A percentile compares a stretch with the other conserved stretches of the same genome.
These are phyloP conservation scores for Ficedula albicollis DNA, from an alignment of 2,797 vertebrate genomes.

Conservation along the genomic window DNA sequence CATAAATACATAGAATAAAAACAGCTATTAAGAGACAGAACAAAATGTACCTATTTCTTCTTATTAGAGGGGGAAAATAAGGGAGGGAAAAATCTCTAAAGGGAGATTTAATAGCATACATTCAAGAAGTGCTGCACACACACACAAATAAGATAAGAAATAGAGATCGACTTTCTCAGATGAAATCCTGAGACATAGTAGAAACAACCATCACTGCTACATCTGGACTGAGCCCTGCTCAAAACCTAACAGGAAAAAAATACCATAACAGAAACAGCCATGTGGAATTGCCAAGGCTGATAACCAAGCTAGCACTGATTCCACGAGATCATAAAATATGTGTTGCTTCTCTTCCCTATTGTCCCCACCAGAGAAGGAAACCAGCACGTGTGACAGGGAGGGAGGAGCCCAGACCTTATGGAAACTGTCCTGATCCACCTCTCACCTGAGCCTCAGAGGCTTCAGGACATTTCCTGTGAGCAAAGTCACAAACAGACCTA, in stretches of 20 bases:
- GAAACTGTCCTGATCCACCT: neutral
- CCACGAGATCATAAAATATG: neutral
- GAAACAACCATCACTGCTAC: neutral
- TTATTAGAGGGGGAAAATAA: slow-evolving; percentile 20
- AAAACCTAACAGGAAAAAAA: neutral
- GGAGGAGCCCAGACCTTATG: neutral
- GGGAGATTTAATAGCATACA: neutral
- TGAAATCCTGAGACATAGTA: neutral
- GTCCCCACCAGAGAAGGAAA: neutral
- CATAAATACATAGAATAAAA: slow-evolving; percentile 61
- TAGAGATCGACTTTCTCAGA: neutral
- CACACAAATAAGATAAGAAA: neutral
- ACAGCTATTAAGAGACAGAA: slow-evolving; percentile 27
- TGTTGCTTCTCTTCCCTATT: neutral
- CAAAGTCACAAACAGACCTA: neutral
- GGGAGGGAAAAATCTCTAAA: neutral
- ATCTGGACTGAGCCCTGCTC: neutral
- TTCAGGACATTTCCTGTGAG: neutral
- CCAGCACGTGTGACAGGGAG: fast-evolving
- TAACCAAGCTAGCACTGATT: neutral
- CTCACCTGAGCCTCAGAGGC: neutral
- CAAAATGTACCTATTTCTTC: slow-evolving; percentile 53
- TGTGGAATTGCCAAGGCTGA: neutral
- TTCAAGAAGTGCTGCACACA: neutral
- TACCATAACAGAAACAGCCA: neutral